A percentile compares a stretch with the other conserved stretches of the same genome.
Conservation (phyloP, 2,113 vertebrate species). For the Microcebus murinus region DNA sequence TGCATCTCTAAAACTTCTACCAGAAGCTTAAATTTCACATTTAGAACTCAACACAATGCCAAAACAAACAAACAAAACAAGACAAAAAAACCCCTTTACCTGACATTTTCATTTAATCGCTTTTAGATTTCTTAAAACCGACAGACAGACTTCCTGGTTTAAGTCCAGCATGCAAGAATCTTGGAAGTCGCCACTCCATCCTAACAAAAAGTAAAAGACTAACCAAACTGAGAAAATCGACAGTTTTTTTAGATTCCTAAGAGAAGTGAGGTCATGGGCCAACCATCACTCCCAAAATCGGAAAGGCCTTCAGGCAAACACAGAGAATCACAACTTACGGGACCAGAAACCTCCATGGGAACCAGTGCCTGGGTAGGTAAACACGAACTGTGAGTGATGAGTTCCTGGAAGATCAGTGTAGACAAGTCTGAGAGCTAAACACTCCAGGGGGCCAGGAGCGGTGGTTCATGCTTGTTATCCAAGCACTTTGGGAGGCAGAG, state of each 20-base stretch:
- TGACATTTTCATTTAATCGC: background rate
- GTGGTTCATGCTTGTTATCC: too few species aligned
- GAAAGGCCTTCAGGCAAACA: too few species aligned
- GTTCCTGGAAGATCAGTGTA: background rate
- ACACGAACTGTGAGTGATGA: background rate
- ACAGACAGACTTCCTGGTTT: background rate
- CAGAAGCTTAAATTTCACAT: slow-evolving; percentile 17
- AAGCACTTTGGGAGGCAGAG: too few species aligned
- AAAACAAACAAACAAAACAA: background rate
- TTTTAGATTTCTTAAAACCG: background rate
- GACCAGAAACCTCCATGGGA: fast-evolving
- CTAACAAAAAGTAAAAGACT: background rate
- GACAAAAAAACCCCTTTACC: background rate
- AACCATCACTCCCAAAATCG: fast-evolving
- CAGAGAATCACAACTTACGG: background rate
- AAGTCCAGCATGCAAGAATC: background rate
- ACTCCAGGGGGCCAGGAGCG: background rate
- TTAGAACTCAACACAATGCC: background rate
- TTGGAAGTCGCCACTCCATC: background rate
- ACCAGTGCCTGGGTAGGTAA: fast-evolving
- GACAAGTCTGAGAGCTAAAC: background rate
- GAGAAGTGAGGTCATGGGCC: background rate
- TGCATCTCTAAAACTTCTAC: slow-evolving; percentile 36
- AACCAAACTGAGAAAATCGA: background rate
- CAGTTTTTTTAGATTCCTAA: background rate